Evolutionary conservation across 2,113 vertebrate species (phyloP), one percentile per base, ranked within the genome.

Genomic region (Hyperoodon ampullatus): DNA sequence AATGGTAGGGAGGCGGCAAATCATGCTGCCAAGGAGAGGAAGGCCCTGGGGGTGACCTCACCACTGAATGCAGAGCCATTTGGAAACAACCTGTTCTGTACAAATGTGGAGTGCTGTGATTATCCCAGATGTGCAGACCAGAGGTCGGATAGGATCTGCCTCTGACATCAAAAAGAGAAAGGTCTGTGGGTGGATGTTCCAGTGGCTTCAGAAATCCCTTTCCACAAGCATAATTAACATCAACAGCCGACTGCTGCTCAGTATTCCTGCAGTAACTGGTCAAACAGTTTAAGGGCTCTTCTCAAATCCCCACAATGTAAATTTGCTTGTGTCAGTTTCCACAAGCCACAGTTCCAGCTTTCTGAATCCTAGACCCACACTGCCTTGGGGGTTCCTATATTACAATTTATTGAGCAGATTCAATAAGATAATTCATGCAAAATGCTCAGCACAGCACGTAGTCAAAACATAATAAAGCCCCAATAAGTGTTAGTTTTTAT

Each of bases 61-160:
- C 81, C 84, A 44, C 1, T 92, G 87, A 97, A 95, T 50, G 35
- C 58, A 92, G 80, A 97, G 63, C 72, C 90, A 50, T 87, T 97
- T 90, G 74, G 95, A 97, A 95, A 96, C 94, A 97, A 95, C 87
- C n/a, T 97, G 96, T 97, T 97, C 96, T 77, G 95, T 93, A 93
- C 96, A 81, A 90, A 92, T 44, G 30, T 75, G 39, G 78, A 87
- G 50, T 66, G 58, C 90, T 60, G 61, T 98, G 92, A 97, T 97
- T 88, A 92, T 92, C 65, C 60, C 82, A 68, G 89, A 93, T 95
- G 63, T 77, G 47, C 90, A 42, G 68, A 42, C 92, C n/a, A 39
- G 63, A 88, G 21, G 72, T 60, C 90, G 63, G 83, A 94, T 42
- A 75, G 80, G 92, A 50, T 58, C 72, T 95, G 78, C 70, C 78